Percentiles rank a stretch among this genome's conserved stretches.
These are phyloP conservation scores for Notarius lentiginosus DNA, from an alignment of 2,113 vertebrate genomes.

Conservation along the genomic window DNA sequence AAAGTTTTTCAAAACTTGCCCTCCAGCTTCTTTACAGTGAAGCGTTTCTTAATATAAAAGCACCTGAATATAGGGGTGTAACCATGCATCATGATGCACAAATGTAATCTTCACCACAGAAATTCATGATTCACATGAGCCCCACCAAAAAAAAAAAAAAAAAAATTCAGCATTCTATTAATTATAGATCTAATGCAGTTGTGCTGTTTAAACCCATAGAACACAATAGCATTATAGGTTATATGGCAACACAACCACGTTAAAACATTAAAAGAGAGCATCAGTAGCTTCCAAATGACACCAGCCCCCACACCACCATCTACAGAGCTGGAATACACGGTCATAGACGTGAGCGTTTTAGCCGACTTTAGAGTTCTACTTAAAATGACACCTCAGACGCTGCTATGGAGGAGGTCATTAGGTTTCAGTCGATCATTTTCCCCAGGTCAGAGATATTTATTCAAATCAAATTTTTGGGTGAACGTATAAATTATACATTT, in stretches of 20 bases:
- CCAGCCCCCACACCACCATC: neutral
- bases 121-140: neutral
- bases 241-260: neutral
- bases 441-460: too few relatives aligned
- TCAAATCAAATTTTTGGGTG: too few relatives aligned
- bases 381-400: neutral
- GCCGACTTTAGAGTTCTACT: neutral
- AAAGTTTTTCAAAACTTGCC: neutral
- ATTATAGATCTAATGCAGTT: too few relatives aligned
- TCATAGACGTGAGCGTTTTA: neutral
- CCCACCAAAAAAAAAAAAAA: too few relatives aligned
- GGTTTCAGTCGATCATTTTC: neutral
- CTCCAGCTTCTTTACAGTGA: neutral
- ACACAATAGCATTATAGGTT: neutral
- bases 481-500: too few relatives aligned
- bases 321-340: neutral
- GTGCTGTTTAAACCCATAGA: too few relatives aligned
- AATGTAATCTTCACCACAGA: too few relatives aligned
- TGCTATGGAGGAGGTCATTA: neutral
- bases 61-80: neutral
- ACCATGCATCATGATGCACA: neutral
- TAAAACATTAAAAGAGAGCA: neutral
- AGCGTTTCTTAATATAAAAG: slow-evolving; percentile 3
- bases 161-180: neutral
- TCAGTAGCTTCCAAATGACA: neutral